phyloP scores from a whole-genome alignment of 2,113 vertebrate species.

The Pampusana beccarii region DNA sequence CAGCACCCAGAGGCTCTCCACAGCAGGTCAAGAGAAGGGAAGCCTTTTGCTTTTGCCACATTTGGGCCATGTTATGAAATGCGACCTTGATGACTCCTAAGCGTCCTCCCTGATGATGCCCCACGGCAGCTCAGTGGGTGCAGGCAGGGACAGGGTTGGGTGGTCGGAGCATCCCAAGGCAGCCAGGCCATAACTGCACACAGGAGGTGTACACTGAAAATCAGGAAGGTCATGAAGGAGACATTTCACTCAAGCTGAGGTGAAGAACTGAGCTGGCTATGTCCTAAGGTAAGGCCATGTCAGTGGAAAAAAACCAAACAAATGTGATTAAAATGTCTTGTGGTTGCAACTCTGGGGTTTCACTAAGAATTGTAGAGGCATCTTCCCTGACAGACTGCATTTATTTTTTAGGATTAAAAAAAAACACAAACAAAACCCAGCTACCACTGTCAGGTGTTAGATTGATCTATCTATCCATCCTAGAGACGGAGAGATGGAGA shows the following conservation, averaged over 20 bases:
- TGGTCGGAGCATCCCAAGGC: background rate
- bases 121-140: background rate
- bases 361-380: background rate
- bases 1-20: background rate
- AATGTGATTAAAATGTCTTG: background rate
- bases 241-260: background rate
- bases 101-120: background rate
- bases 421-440: background rate
- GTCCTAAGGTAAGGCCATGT: accelerated
- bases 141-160: background rate
- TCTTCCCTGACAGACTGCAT: background rate
- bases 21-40: background rate
- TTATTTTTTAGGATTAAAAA: background rate
- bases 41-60: background rate
- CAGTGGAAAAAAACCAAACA: background rate
- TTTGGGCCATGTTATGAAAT: background rate
- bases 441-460: background rate
- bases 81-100: background rate
- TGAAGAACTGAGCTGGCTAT: background rate
- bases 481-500: background rate
- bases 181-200: accelerated
- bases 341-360: background rate
- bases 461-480: background rate
- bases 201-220: background rate
- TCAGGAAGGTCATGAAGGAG: background rate